Conservation (phyloP, 2,113 vertebrate genomes). For the Erythrocebus patas region DNA sequence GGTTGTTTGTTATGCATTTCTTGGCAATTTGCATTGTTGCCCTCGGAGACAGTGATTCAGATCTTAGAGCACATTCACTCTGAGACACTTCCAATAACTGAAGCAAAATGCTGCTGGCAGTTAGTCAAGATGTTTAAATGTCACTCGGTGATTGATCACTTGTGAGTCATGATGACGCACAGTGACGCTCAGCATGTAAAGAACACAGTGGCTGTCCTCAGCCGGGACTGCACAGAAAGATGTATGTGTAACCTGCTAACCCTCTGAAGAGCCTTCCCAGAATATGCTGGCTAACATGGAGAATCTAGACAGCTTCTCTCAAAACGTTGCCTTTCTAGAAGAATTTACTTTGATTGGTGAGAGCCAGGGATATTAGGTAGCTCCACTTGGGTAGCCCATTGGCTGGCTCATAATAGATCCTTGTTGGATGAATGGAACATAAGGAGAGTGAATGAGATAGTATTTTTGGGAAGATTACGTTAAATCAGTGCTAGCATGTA, state of each 20-base stretch:
- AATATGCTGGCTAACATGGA: neutral
- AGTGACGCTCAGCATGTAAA: neutral
- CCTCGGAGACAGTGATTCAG: neutral
- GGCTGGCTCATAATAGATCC: neutral
- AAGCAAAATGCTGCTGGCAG: neutral
- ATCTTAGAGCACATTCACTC: neutral
- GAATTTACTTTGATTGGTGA: neutral
- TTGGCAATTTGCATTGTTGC: neutral
- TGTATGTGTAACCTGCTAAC: rapidly evolving
- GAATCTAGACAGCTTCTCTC: neutral
- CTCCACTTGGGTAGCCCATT: neutral
- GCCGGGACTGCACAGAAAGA: neutral
- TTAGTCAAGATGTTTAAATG: neutral
- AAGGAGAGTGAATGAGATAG: neutral
- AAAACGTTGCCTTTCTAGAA: neutral
- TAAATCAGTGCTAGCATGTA: neutral
- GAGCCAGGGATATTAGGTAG: neutral
- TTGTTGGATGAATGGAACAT: neutral
- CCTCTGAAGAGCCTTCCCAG: neutral
- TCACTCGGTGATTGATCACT: neutral
- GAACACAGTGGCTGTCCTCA: neutral
- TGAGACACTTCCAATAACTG: neutral
- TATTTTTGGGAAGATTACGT: neutral
- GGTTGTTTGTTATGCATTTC: neutral
- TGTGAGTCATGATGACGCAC: neutral